A percentile compares a stretch with the other conserved stretches of the same genome.
phyloP scores from a whole-genome alignment of 2,888 invertebrate species.

The Caenorhabditis angaria region DNA sequence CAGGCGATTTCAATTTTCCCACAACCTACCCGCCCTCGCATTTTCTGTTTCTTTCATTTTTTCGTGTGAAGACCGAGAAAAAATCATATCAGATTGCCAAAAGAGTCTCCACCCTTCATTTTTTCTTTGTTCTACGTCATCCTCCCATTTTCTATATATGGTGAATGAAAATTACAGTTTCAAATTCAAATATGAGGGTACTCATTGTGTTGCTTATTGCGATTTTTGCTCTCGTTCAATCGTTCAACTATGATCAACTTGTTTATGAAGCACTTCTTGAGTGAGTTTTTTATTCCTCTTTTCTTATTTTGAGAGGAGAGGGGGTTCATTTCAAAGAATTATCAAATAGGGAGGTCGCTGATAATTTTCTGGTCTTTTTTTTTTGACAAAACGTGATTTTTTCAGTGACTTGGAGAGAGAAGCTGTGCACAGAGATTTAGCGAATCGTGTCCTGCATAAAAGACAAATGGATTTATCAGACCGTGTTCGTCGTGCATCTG shows the following conservation, averaged over 20 bases:
- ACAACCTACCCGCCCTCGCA: conserved; percentile 5
- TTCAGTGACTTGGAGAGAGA: conserved; percentile 58
- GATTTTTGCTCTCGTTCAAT: conserved; percentile 42
- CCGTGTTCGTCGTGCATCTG: conserved; percentile 59
- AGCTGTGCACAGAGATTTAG: conserved; percentile 52
- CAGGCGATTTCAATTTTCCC: too few relatives aligned
- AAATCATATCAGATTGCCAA: background rate
- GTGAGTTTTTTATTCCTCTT: conserved; percentile 34
- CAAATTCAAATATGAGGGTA: conserved; percentile 51
- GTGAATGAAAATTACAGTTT: conserved; percentile 27
- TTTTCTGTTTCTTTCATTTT: too few relatives aligned
- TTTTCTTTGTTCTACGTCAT: conserved; percentile 1
- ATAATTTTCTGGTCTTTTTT: background rate
- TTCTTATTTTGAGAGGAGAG: background rate
- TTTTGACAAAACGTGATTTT: conserved; percentile 6
- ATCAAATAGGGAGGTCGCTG: too few relatives aligned
- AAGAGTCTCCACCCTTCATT: background rate
- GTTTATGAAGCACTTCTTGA: conserved; percentile 52
- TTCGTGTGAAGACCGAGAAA: background rate
- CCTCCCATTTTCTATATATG: background rate
- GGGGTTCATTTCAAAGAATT: too few relatives aligned
- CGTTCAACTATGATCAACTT: conserved; percentile 48
- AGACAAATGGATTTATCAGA: conserved; percentile 25
- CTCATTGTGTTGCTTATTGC: conserved; percentile 46
- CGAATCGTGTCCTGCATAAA: conserved; percentile 41